Conservation (phyloP, 2,797 vertebrate species). For the Phoebastria nigripes region DNA sequence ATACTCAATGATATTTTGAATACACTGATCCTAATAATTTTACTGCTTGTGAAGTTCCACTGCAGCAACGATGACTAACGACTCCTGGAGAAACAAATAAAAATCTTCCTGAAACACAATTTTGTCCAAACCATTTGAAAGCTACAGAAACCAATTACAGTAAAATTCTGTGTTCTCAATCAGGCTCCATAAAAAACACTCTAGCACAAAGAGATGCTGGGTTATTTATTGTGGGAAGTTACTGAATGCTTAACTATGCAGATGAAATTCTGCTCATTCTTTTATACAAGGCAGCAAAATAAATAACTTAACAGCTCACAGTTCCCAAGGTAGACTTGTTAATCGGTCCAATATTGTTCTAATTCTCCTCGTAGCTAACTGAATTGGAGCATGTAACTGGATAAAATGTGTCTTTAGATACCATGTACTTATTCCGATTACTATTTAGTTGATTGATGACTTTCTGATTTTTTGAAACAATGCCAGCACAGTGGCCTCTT, state of each 20-base stretch:
- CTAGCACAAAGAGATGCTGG: not conserved
- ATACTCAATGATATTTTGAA: not conserved
- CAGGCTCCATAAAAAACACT: not conserved
- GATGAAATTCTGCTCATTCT: constrained; percentile 67
- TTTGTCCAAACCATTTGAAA: constrained; percentile 24
- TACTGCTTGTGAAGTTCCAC: not conserved
- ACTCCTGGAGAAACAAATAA: not conserved
- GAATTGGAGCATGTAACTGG: constrained; percentile 68
- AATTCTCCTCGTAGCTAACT: constrained; percentile 70
- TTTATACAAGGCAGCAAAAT: constrained; percentile 64
- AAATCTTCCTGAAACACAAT: not conserved
- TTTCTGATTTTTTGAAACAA: constrained; percentile 82
- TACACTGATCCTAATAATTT: constrained; percentile 17
- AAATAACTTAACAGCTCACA: constrained; percentile 70
- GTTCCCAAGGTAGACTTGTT: constrained; percentile 71
- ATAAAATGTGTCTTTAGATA: constrained; percentile 74
- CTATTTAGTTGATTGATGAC: constrained; percentile 77
- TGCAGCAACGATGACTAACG: not conserved
- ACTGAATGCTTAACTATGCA: constrained; percentile 62
- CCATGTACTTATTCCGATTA: constrained; percentile 73
- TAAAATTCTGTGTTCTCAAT: constrained; percentile 31
- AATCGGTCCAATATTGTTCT: constrained; percentile 70
- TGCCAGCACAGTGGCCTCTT: constrained; percentile 70
- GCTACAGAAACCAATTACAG: constrained; percentile 41
- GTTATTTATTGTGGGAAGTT: constrained; percentile 53